These are phyloP conservation scores for Idaea dimidiata DNA, from an alignment of 2,888 invertebrate species.

Conservation along the genomic window DNA sequence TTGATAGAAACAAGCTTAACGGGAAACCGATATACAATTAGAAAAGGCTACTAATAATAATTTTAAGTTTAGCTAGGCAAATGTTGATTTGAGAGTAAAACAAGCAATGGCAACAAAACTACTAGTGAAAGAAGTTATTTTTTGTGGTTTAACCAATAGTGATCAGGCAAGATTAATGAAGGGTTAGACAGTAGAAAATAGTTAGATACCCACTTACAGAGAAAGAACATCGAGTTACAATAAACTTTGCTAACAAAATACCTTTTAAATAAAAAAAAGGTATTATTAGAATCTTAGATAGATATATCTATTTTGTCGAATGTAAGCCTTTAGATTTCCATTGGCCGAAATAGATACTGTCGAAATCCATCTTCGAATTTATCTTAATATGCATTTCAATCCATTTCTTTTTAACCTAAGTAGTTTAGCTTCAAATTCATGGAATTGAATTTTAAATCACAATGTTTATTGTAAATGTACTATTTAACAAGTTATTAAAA, in stretches of 20 bases:
- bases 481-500: slow-evolving; percentile 16
- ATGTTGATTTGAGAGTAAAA: background rate
- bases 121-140: slow-evolving; percentile 23
- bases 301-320: too few relatives aligned
- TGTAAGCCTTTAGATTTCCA: too few relatives aligned
- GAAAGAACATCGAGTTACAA: background rate
- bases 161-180: background rate
- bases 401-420: too few relatives aligned
- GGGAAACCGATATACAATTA: too few relatives aligned
- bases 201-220: background rate
- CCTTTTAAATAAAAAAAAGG: too few relatives aligned
- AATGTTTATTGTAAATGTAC: background rate
- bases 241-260: background rate
- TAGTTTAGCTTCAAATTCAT: background rate
- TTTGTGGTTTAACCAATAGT: slow-evolving; percentile 14
- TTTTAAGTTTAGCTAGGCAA: background rate
- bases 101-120: slow-evolving; percentile 10
- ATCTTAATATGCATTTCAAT: too few relatives aligned
- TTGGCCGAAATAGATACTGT: too few relatives aligned
- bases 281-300: too few relatives aligned
- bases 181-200: background rate
- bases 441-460: background rate
- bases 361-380: too few relatives aligned
- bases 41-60: too few relatives aligned
- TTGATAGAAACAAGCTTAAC: too few relatives aligned